Evolutionary conservation across 2,888 invertebrate genomes (phyloP), one percentile per base, ranked within the genome.

Genomic region (Drosophila lacicola): DNA sequence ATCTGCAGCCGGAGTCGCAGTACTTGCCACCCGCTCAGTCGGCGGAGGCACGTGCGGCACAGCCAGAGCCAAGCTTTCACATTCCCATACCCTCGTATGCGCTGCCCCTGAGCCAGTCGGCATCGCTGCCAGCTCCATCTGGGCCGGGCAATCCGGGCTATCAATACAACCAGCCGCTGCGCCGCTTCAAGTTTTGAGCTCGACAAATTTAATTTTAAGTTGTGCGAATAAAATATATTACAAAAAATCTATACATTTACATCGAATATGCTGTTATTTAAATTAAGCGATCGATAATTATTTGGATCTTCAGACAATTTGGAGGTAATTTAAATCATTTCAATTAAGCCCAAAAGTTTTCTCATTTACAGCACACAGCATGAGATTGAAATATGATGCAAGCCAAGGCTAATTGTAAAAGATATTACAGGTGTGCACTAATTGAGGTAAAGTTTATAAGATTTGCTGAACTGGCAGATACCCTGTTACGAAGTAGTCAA

Each of bases 21-120:
- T 84, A 84, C 29, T 46, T 84, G 69, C 81, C 82, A n/a, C 80
- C 80, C 13, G 54, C 54, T 17, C 61, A 63, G 5, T 51, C 85
- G 0, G 68, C 85, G 0, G 68, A 68, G 44, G 19, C 39, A 6
- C 66, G 55, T 34, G n/a, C 44, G 6, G 67, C 85, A 0, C 63
- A 62, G 8, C 37, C 56, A 0, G 68, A 71, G 10, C 21, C 56
- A 11, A 56, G 49, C 14, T 90, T 77, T 49, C 79, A 82, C 51
- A 91, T 91, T 42, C 90, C 91, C 49, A 83, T 90, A 25, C 91
- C 91, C 4, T 80, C 87, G 0, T 91, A 91, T 54, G 91, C 90
- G 1, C 80, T 85, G 0, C 90, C 90, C 0, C 25, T 90, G 53
- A 54, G 78, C 69, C 11, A 58, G 9, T 64, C 53, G 37, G 55